Base-by-base conservation (phyloP, 2,797 vertebrate genomes). In the Paedocypris micromegethes region DNA sequence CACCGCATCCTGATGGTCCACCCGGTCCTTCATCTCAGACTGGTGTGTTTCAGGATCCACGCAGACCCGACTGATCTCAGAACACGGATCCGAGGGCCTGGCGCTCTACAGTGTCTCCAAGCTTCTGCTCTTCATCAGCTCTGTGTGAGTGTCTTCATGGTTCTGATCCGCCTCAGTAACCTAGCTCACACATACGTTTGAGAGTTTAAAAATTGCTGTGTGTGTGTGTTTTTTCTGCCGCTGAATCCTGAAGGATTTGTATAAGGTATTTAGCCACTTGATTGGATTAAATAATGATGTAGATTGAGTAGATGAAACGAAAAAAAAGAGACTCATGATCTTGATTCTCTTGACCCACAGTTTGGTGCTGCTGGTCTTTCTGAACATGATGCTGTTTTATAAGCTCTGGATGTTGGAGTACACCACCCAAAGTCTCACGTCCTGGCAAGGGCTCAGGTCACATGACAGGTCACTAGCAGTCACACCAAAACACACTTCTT, bases 321-420 rank as follows among this genome's bases (percentile, higher is more conserved):
- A 23, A 1, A 23, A 23, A 23, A 1, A 23, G 23, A 23, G 23
- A 23, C 23, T 23, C 23, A 23, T 23, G 23, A 23, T 23, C 23
- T 23, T 23, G 23, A 4, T 45, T 60, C 40, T 70, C 46, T 23
- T 60, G 8, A 45, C 60, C 57, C 6, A 47, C 75, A 98, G 97
- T 74, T 86, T 98, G 88, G 91, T 98, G 84, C 86, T 98, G 84
- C 88, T 99, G 87, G 95, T 98, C 72, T 89, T 98, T 82, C 93
- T 99, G 74, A 99, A 99, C 75, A 89, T 95, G 91, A 94, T 99
- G 94, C 92, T 99, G 58, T 98, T 98, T 89, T 99, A 98, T 85
- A 99, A 98, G 70, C 92, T 99, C 77, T 99, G 97, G 96, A 94
- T 96, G 93, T 84, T 99, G 85, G 97, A 98, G 69, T 93, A 98